Base-by-base conservation (phyloP, 2,113 vertebrate species). In the Indicator maculatus region DNA sequence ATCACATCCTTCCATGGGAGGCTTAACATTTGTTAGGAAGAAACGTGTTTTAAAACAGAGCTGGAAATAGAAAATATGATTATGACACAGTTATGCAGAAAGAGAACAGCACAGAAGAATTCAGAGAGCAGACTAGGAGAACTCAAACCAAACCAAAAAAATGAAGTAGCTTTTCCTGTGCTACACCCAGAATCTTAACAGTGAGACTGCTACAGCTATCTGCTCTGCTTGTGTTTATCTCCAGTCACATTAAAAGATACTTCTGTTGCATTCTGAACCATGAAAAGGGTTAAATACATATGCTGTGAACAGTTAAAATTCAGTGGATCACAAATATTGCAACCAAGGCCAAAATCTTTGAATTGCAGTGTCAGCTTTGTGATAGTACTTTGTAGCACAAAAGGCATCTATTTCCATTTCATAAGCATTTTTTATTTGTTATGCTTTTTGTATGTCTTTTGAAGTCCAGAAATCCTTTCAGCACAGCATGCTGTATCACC, bases 381-480 rank as follows among this genome's bases (percentile, higher is more conserved):
- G 1, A 61, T 12, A 69, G 61, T 41, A 31, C 30, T 87, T 80
- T 77, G 31, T 83, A 73, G 53, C 31, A 91, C 21, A 38, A 67
- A 83, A 88, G 12, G 33, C 36, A 58, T 67, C 41, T 64, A 64
- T 95, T 95, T 94, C 55, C 61, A 81, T 85, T 93, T 91, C 91
- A 82, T 86, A 91, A 81, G 24, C 50, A 65, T 61, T 81, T 94
- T 90, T 83, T 52, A 85, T 81, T 95, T 90, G 30, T 75, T 71
- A 30, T 83, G 38, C 8, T 72, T 89, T 88, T 78, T 55, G 21
- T 80, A 26, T 33, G 16, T 24, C 53, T 91, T 93, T 66, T 88
- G 76, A 93, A 91, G 73, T 81, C 69, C 61, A 91, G 85, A 64
- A 91, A 75, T 61, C 31, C 58, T 94, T 90, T 88, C 73, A 91